Percentiles rank a stretch among this genome's conserved stretches.
Conservation (phyloP, 2,113 vertebrate species). For the Spizaetus ornatus region DNA sequence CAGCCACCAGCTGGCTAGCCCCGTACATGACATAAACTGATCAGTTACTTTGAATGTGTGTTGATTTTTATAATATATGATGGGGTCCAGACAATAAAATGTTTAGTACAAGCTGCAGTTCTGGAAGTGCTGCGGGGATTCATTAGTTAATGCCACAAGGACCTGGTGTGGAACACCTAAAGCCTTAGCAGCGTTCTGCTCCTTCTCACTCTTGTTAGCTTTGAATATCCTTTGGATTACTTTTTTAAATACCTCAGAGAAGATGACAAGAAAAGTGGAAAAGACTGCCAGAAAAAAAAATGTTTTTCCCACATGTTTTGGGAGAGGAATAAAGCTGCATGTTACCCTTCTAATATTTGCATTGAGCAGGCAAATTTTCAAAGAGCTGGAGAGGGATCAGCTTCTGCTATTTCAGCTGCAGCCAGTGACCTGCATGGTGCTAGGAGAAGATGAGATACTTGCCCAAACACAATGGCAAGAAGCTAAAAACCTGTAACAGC, state of each 20-base stretch:
- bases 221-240: neutral
- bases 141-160: neutral
- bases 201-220: neutral
- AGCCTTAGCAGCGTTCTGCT: neutral
- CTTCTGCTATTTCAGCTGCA: neutral
- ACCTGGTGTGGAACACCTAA: neutral
- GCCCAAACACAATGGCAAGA: neutral
- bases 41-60: neutral
- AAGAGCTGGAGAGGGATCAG: conserved; percentile 1
- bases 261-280: conserved; percentile 4
- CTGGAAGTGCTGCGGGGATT: neutral
- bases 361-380: conserved; percentile 35
- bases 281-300: neutral
- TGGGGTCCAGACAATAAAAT: neutral
- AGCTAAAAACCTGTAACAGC: neutral
- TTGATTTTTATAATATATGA: neutral
- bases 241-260: conserved; percentile 3
- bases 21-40: neutral
- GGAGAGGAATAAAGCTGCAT: neutral
- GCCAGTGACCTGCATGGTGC: neutral
- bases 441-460: neutral
- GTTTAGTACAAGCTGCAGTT: neutral
- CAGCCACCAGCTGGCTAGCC: neutral
- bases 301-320: neutral
- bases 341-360: conserved; percentile 22